Evolutionary conservation across 2,797 vertebrate genomes (phyloP), one percentile per base, ranked within the genome.

Genomic region (Mormyrops boulengeri): DNA sequence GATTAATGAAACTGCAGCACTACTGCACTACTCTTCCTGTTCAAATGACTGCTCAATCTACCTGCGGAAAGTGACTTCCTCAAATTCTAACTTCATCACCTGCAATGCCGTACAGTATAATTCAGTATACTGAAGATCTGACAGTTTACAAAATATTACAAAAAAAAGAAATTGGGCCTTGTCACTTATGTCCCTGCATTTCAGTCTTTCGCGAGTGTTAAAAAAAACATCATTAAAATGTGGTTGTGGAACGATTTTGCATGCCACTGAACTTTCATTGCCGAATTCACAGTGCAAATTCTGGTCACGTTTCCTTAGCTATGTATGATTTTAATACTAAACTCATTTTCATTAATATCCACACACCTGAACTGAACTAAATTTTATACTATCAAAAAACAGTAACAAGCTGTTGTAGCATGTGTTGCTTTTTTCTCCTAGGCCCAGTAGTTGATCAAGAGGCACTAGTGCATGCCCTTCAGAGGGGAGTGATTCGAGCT

Each of bases 361-460:
- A 11, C 62, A 30, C 26, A 66, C 62, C 26, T 66, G 26, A 30
- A 66, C 12, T 69, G 30, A 4, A 69, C 30, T 30, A 66, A 0
- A 69, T 34, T 69, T 69, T 34, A 69, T 69, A 4, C 26, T 38
- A 34, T 34, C 26, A 14, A 69, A 66, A 69, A 47, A 82, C 14
- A 82, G 1, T n/a, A 26, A 9, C 38, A 41, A 30, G 50, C 22
- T 53, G 50, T 57, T 34, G 53, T 87, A 4, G 6, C 17, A 22
- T 4, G 30, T 17, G 47, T 26, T 5, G 60, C n/a, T 41, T 80
- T 30, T 38, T 34, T 1, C 66, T 85, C 88, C 82, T 88, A 97
- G 96, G 97, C 87, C 93, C 92, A 47, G 93, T 97, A 38, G 92
- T 97, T 60, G 96, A 97, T 92, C 97, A 97, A 91, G 96, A 97